A percentile compares a stretch with the other conserved stretches of the same genome.
phyloP scores from a whole-genome alignment of 1,140 invertebrate genomes.

The Brachystomella parvula region DNA sequence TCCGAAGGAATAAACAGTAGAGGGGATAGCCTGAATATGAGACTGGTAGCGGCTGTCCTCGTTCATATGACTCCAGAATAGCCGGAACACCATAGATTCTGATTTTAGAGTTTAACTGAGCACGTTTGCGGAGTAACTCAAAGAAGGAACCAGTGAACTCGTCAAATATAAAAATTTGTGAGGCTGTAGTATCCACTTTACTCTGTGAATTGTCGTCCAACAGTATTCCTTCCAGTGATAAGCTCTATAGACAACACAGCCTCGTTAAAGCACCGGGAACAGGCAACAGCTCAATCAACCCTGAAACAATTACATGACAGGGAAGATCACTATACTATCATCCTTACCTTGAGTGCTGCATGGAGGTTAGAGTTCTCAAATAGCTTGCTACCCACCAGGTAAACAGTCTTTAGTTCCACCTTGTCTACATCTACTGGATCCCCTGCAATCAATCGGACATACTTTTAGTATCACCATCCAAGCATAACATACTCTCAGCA shows the following conservation, averaged over 20 bases:
- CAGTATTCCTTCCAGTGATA: neutral
- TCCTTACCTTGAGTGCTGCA: conserved; percentile 18
- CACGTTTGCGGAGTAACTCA: conserved; percentile 21
- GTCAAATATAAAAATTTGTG: conserved; percentile 26
- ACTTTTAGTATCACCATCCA: neutral
- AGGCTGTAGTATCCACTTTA: neutral
- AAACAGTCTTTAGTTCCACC: conserved; percentile 11
- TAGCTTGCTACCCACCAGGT: conserved; percentile 6
- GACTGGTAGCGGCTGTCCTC: conserved; percentile 16
- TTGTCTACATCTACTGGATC: neutral
- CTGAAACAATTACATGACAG: too few relatives aligned
- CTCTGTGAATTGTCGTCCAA: neutral
- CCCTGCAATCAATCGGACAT: neutral
- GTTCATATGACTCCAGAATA: conserved; percentile 16
- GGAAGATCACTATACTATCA: too few relatives aligned
- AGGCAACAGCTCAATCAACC: neutral
- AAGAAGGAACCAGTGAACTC: conserved; percentile 32
- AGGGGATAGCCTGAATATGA: conserved; percentile 30
- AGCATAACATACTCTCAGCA: neutral
- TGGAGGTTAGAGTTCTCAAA: conserved; percentile 1
- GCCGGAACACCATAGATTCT: conserved; percentile 29
- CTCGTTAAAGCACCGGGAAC: neutral
- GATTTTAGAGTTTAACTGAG: conserved; percentile 13
- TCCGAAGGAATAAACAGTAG: conserved; percentile 21
- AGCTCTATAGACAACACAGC: neutral